Percentiles rank a stretch among this genome's conserved stretches.
Evolutionary conservation across 2,888 invertebrate genomes (phyloP).

Genomic region (Synanthedon vespiformis): DNA sequence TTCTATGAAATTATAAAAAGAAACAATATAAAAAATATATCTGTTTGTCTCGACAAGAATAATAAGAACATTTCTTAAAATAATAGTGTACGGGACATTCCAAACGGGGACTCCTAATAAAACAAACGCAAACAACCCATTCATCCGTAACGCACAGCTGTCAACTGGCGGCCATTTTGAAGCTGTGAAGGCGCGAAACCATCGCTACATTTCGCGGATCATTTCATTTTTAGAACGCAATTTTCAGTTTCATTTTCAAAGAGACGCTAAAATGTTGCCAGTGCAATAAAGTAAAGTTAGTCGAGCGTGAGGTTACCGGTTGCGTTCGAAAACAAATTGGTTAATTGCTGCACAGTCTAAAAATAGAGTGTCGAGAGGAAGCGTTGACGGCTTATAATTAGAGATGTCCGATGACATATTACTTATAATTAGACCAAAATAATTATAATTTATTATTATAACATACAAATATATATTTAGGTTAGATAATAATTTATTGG

Average conservation of each 20-base stretch:
- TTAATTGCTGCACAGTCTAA: slow-evolving; percentile 37
- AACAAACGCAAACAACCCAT: slow-evolving; percentile 2
- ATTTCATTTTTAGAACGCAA: slow-evolving; percentile 45
- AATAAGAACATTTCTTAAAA: neutral
- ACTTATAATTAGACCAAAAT: no score
- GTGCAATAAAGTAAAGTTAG: slow-evolving; percentile 46
- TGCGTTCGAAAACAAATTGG: slow-evolving; percentile 54
- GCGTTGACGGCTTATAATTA: slow-evolving; percentile 7
- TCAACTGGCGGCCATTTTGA: slow-evolving; percentile 36
- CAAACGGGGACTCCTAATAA: neutral
- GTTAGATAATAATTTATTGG: no score
- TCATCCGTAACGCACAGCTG: slow-evolving; percentile 12
- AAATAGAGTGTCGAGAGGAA: slow-evolving; percentile 10
- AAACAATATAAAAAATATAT: no score
- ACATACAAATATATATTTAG: no score
- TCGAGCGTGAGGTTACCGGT: slow-evolving; percentile 45
- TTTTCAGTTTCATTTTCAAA: slow-evolving; percentile 60
- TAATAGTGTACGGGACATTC: neutral
- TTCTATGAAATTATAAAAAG: no score
- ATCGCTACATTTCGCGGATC: slow-evolving; percentile 44
- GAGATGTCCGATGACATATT: neutral
- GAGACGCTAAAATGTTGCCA: slow-evolving; percentile 59
- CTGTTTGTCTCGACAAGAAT: no score
- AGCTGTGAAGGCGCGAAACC: slow-evolving; percentile 40
- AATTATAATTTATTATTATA: no score